Conservation (phyloP, 2,888 invertebrate species). For the Callyntrura guangdongensis region DNA sequence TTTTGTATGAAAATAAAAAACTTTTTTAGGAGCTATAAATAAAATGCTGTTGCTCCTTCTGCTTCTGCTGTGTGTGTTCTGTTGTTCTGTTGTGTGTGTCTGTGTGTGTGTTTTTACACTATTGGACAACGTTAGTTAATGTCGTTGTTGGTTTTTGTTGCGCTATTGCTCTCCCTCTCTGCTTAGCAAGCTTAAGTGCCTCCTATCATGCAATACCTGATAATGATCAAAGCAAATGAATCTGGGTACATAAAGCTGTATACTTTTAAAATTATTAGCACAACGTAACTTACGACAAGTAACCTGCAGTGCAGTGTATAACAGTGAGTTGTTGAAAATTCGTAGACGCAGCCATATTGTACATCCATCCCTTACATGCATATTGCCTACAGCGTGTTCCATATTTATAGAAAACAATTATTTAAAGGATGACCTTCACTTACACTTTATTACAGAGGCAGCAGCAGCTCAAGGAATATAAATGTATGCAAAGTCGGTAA, state of each 20-base stretch:
- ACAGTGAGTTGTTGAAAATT: neutral
- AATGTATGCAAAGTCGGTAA: conserved; percentile 20
- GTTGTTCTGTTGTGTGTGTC: too few relatives aligned
- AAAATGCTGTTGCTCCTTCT: too few relatives aligned
- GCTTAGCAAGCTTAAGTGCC: conserved; percentile 33
- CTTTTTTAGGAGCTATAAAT: too few relatives aligned
- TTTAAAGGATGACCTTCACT: conserved; percentile 61
- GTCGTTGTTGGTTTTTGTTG: neutral
- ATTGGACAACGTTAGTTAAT: too few relatives aligned
- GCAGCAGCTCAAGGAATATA: too few relatives aligned
- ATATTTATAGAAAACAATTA: conserved; percentile 16
- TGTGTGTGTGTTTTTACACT: too few relatives aligned
- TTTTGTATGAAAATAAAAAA: too few relatives aligned
- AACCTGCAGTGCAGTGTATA: neutral
- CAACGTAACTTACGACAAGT: neutral
- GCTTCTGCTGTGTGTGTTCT: too few relatives aligned
- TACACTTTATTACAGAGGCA: conserved; percentile 20
- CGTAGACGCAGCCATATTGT: neutral
- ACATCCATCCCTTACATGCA: neutral
- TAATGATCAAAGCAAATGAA: conserved; percentile 68
- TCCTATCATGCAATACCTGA: conserved; percentile 61
- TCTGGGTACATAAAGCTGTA: conserved; percentile 37
- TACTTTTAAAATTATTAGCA: conserved; percentile 27
- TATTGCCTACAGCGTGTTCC: neutral
- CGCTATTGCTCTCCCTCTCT: neutral